Base-by-base conservation (phyloP, 1,140 invertebrate genomes). In the Magallana angulata region DNA sequence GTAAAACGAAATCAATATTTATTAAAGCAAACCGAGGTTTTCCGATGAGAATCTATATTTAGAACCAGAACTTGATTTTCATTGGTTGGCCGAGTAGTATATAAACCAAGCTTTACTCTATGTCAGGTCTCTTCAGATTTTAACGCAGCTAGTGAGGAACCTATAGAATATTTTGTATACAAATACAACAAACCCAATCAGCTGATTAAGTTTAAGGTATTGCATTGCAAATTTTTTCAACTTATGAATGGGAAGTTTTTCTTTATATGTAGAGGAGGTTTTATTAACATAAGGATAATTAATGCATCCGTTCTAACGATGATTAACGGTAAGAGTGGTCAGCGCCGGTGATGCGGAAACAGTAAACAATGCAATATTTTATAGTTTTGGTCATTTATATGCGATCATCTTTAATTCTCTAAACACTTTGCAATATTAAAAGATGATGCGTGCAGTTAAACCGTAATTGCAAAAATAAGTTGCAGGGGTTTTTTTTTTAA, bases 231-330 rank as follows among this genome's bases (percentile, higher is more conserved):
- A 68, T 24, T 4, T 48, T 48, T 0, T 30, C 14, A 30, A 11
- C 36, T 76, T 24, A 76, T 76, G 68, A 76, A 76, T 76, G 68
- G 68, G 68, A 76, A 76, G 36, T 76, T 48, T 30, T 76, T 18
- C 68, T 48, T 48, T 30, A 62, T 62, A 18, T 30, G 24, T 4
- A 14, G n/a, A 62, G 5, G 24, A 76, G 68, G 68, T 76, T 30
- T 12, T 76, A 76, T 76, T 48, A 48, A 48, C 36, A 48, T 48
- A 3, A 48, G 36, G 36, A 48, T 48, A 48, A 48, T 48, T 48
- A 48, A 48, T 48, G 36, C 36, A 48, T 48, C 36, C 36, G 2
- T 48, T 5, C 36, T 48, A 4, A 48, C 36, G 36, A 48, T 48
- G 36, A 48, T 48, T 48, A 48, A 48, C 36, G 36, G 36, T 48